Base-by-base conservation (phyloP, 30 jellyfish, hydroid and myxozoan species). In the Haliclystus octoradiatus region DNA sequence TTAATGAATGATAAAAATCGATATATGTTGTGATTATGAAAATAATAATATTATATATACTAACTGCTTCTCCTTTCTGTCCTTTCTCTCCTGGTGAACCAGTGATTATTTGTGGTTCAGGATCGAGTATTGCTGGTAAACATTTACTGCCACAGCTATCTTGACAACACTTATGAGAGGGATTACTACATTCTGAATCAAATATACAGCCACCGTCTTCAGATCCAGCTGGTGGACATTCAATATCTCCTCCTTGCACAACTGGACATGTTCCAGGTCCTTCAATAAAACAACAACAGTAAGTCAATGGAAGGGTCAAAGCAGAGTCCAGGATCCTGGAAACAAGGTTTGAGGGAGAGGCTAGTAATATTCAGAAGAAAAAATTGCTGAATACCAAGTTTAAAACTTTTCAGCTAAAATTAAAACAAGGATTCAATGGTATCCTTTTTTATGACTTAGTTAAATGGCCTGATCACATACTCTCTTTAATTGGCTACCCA, bases 41-140 rank as follows among this genome's bases (percentile, higher is more conserved):
- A n/a, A n/a, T n/a, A n/a, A n/a, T n/a, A n/a, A n/a, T n/a, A n/a
- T n/a, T 47, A 12, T 2, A 4, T 12, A 5, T 34, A 1, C 76
- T 28, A 22, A 47, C 81, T 2, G 76, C 68, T 2, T 57, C 79
- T 57, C 84, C 84, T 62, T 60, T 60, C 29, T 73, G 79, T 73
- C 84, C 84, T 30, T 74, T 74, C 29, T 73, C 84, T 57, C 84
- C 84, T n/a, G 84, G 84, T 1, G 12, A 28, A 30, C 84, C 84
- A n/a, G 33, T 73, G 12, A 73, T 13, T 1, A 65, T 40, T 1
- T 14, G 15, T 0, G 84, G 80, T 23, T 34, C 47, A 62, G 78
- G 80, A 2, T 57, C 28, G 23, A 23, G 7, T 5, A 57, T 26
- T 12, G 28, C 34, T 7, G 67, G 19, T 28, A 73, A 50, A 53